A percentile compares a stretch with the other conserved stretches of the same genome.
Conservation (phyloP, 1,140 invertebrate genomes). For the Rhyzopertha dominica region DNA sequence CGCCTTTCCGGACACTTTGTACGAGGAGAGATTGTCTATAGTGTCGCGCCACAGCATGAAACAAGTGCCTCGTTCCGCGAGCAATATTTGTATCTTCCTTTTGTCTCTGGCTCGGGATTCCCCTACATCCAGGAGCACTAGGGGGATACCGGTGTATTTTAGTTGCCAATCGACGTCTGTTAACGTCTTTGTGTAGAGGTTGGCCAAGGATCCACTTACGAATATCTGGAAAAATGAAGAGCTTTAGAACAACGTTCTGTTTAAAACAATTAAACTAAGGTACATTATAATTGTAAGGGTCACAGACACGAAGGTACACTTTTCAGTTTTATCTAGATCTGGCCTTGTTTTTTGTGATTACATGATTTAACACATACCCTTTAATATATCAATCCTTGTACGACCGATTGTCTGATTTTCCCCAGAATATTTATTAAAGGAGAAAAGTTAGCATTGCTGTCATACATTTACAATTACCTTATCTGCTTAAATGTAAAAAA, state of each 20-base stretch:
- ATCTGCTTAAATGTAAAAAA: too few relatives aligned
- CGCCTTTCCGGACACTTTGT: conserved; percentile 59
- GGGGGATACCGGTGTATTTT: conserved; percentile 73
- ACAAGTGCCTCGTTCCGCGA: conserved; percentile 79
- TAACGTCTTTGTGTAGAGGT: conserved; percentile 64
- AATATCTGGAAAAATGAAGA: conserved; percentile 53
- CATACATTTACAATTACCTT: too few relatives aligned
- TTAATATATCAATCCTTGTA: too few relatives aligned
- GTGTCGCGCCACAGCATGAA: conserved; percentile 82
- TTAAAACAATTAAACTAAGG: background rate
- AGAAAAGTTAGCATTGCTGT: too few relatives aligned
- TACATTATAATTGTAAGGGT: too few relatives aligned
- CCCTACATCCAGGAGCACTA: conserved; percentile 73
- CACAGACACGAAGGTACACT: too few relatives aligned
- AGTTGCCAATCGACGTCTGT: conserved; percentile 65
- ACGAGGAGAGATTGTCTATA: conserved; percentile 67
- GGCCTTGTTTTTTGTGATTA: too few relatives aligned
- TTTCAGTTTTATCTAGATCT: too few relatives aligned
- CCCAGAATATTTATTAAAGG: too few relatives aligned
- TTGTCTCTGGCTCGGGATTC: conserved; percentile 65
- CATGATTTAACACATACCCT: too few relatives aligned
- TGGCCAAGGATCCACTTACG: conserved; percentile 74
- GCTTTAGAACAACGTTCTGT: background rate
- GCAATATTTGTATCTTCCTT: conserved; percentile 66
- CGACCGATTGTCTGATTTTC: too few relatives aligned